phyloP scores from a whole-genome alignment of 2,797 vertebrate species.

The Sebastiscus albofasciatus region DNA sequence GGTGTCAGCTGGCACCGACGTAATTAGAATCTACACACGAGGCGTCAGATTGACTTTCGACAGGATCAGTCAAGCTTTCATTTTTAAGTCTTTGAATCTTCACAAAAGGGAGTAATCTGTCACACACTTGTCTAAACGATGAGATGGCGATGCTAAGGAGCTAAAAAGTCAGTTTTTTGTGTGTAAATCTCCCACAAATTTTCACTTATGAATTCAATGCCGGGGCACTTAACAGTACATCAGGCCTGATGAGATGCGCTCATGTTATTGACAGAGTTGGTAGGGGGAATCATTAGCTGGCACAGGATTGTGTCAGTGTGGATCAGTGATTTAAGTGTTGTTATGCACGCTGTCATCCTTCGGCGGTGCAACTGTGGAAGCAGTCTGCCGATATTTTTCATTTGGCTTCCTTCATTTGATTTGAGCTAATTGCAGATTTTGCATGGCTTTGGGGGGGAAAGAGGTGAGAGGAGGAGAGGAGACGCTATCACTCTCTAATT shows the following conservation, averaged over 20 bases:
- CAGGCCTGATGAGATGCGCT: slow-evolving; percentile 5
- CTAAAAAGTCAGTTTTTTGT: slow-evolving; percentile 12
- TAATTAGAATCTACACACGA: slow-evolving; percentile 38
- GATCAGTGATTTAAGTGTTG: slow-evolving; percentile 32
- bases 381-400: slow-evolving; percentile 37
- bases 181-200: slow-evolving; percentile 25
- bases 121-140: slow-evolving; percentile 29
- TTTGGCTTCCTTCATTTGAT: slow-evolving; percentile 44
- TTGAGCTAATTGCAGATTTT: slow-evolving; percentile 45
- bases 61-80: slow-evolving; percentile 38
- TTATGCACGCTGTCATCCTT: slow-evolving; percentile 33
- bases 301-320: slow-evolving; percentile 21
- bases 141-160: slow-evolving; percentile 8
- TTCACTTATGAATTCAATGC: slow-evolving; percentile 25
- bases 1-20: slow-evolving; percentile 35
- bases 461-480: neutral
- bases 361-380: slow-evolving; percentile 12
- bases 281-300: slow-evolving; percentile 37
- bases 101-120: slow-evolving; percentile 42
- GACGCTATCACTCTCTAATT: slow-evolving; percentile 34
- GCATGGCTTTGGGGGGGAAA: slow-evolving; percentile 15
- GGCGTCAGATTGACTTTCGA: slow-evolving; percentile 31
- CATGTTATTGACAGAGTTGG: slow-evolving; percentile 41
- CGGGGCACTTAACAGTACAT: neutral
- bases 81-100: slow-evolving; percentile 50